Percentiles rank a stretch among this genome's conserved stretches.
Conservation (phyloP, 1,140 invertebrate genomes). For the Mya arenaria region DNA sequence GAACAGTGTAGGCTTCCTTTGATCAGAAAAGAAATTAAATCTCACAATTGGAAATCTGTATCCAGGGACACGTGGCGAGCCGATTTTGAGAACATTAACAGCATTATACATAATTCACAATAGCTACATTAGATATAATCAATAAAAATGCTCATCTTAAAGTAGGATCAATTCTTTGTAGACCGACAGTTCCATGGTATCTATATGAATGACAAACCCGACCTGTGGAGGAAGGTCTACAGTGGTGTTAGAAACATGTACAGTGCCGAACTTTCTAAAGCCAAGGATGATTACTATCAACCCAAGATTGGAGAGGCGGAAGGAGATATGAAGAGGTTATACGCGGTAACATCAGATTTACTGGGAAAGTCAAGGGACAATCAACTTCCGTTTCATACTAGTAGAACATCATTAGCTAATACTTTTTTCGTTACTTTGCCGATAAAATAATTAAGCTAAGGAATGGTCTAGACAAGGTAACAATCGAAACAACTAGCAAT, state of each 20-base stretch:
- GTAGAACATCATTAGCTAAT: too few species aligned
- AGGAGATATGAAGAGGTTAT: neutral
- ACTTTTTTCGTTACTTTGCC: too few species aligned
- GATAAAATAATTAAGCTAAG: too few species aligned
- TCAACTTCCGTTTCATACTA: too few species aligned
- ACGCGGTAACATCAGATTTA: neutral
- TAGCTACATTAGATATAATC: neutral
- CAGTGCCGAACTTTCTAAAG: neutral
- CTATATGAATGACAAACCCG: neutral
- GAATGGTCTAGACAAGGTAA: too few species aligned
- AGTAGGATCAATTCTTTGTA: neutral
- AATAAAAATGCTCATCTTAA: neutral
- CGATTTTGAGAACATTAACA: neutral
- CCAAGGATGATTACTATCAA: neutral
- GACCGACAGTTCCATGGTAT: neutral
- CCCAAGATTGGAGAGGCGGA: neutral
- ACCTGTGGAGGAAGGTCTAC: neutral
- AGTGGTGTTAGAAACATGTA: neutral
- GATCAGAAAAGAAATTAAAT: neutral
- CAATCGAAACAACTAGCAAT: too few species aligned
- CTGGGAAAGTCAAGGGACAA: neutral
- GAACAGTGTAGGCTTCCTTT: neutral
- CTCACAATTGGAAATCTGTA: slow-evolving; percentile 4
- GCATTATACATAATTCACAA: neutral
- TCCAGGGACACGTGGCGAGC: neutral